Conservation (phyloP, 92 coral and sea anemone genomes). For the Hydrozoanthus gracilis region DNA sequence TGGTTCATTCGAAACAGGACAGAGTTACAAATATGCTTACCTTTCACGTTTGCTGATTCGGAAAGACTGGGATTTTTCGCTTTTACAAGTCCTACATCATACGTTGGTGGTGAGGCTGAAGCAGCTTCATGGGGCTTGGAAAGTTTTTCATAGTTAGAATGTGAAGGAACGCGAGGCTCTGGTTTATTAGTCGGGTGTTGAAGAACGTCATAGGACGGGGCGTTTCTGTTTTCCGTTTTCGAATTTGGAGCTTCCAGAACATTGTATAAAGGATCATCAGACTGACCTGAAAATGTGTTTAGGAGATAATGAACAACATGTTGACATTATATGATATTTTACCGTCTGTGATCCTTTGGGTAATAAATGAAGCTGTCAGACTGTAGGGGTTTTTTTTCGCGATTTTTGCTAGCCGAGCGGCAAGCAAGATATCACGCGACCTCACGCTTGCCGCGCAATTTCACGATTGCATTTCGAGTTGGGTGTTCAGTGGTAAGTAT, state of each 20-base stretch:
- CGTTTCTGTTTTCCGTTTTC: neutral
- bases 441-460: too few relatives aligned
- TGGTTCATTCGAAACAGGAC: neutral
- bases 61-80: neutral
- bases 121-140: neutral
- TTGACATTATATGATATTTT: too few relatives aligned
- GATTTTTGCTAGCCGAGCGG: too few relatives aligned
- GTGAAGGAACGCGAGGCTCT: neutral
- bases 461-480: too few relatives aligned
- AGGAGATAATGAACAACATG: too few relatives aligned
- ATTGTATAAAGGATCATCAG: slow-evolving; percentile 21
- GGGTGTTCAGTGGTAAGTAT: too few relatives aligned
- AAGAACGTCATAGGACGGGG: slow-evolving; percentile 20
- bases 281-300: neutral
- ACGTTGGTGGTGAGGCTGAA: neutral
- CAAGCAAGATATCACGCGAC: too few relatives aligned
- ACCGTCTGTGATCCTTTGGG: too few relatives aligned
- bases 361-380: too few relatives aligned
- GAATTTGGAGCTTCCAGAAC: slow-evolving; percentile 37
- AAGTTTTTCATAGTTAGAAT: slow-evolving; percentile 28
- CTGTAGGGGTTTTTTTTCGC: too few relatives aligned
- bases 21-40: neutral
- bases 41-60: neutral
- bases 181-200: neutral
- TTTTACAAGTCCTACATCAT: slow-evolving; percentile 34